Evolutionary conservation across 2,888 invertebrate species (phyloP).

Genomic region (Anthophora plumipes): DNA sequence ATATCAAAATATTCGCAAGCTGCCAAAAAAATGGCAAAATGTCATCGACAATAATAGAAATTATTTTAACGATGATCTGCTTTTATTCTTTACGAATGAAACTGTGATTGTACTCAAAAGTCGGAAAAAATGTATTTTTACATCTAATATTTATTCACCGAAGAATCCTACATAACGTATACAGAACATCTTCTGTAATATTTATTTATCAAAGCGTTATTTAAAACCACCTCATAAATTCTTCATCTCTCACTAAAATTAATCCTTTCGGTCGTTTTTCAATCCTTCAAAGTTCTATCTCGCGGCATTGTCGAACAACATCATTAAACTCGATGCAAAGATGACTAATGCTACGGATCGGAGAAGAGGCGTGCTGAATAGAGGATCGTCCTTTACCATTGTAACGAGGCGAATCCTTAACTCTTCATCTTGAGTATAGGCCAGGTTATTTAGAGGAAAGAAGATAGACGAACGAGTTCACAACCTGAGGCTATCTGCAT

Average conservation of each 20-base stretch:
- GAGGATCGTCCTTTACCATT: constrained; percentile 60
- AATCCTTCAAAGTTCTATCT: constrained; percentile 14
- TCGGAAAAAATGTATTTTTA: no score
- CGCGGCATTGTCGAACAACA: constrained; percentile 47
- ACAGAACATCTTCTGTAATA: no score
- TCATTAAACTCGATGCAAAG: constrained; percentile 55
- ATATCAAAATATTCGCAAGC: no score
- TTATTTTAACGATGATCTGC: no score
- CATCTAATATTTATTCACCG: background rate
- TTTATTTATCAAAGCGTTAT: background rate
- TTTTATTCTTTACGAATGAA: no score
- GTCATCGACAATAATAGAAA: no score
- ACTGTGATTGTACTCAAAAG: no score
- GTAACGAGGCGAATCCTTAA: constrained; percentile 74
- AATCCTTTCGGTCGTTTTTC: background rate
- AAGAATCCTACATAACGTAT: no score
- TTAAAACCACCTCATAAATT: background rate
- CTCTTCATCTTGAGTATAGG: constrained; percentile 51
- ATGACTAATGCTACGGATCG: constrained; percentile 70
- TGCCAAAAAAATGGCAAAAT: no score
- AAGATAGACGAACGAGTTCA: constrained; percentile 48
- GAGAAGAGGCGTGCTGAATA: constrained; percentile 52
- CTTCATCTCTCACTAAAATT: background rate
- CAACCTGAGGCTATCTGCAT: constrained; percentile 73
- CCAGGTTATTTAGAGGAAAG: background rate